Conservation (phyloP, 2,113 vertebrate species). For the Steatornis caripensis region DNA sequence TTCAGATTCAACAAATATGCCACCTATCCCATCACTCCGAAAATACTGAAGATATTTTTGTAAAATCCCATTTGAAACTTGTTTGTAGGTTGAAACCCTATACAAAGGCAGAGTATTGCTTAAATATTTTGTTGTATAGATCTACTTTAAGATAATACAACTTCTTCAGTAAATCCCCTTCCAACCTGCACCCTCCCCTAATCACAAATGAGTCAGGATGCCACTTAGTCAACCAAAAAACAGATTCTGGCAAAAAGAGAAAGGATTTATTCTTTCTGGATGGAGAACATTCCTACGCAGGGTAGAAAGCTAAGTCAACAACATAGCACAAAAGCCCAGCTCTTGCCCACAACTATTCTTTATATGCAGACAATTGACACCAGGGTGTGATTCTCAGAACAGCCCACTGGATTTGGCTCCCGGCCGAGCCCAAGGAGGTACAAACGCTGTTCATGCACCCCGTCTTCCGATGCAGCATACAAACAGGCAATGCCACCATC, state of each 20-base stretch:
- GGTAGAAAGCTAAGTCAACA: conserved; percentile 43
- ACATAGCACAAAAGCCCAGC: background rate
- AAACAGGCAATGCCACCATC: background rate
- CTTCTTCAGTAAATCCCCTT: conserved; percentile 41
- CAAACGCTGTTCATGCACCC: background rate
- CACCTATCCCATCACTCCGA: background rate
- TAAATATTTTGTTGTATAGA: conserved; percentile 28
- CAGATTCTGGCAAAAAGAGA: conserved; percentile 30
- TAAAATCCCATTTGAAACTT: background rate
- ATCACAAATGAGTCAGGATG: conserved; percentile 56
- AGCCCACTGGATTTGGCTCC: background rate
- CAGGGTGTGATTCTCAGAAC: background rate
- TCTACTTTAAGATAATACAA: conserved; percentile 19
- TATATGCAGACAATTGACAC: background rate
- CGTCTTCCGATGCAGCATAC: background rate
- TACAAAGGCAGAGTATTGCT: conserved; percentile 35
- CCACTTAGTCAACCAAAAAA: conserved; percentile 29
- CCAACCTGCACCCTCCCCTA: conserved; percentile 5
- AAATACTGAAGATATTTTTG: background rate
- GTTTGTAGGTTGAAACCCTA: background rate
- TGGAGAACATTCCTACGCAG: background rate
- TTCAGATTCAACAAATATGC: background rate
- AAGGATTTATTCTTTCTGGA: conserved; percentile 34
- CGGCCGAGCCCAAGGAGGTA: background rate
- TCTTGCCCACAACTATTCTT: conserved; percentile 4